Evolutionary conservation across 1,140 invertebrate species (phyloP), one percentile per base, ranked within the genome.

Genomic region (Pachypsylla venusta): DNA sequence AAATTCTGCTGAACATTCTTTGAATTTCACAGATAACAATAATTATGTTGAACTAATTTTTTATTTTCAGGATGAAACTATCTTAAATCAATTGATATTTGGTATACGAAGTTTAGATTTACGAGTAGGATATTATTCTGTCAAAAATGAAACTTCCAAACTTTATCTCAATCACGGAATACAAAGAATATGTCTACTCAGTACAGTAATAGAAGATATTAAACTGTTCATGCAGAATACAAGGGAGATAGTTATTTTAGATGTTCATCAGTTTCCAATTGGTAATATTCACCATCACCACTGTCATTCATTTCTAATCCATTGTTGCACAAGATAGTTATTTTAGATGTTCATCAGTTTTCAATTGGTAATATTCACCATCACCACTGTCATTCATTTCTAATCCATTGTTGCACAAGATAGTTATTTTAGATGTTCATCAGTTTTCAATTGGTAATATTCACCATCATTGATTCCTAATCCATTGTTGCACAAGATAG

Each of bases 331-430:
- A n/a, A n/a, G n/a, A 79, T 82, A 60, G 70, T 82, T 2, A 77
- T 82, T 20, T 72, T 82, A 60, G 80, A 81, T 57, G 68, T 82
- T 25, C 81, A 81, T 60, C 74, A 77, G 63, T 81, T 81, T 68
- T 77, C 78, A 12, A 68, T 76, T 26, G 79, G 78, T 77, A 53
- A 66, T n/a, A n/a, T n/a, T n/a, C n/a, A n/a, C n/a, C n/a, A n/a
- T n/a, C n/a, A n/a, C n/a, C n/a, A n/a, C n/a, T n/a, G n/a, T n/a
- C n/a, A n/a, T n/a, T n/a, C n/a, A n/a, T n/a, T n/a, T n/a, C n/a
- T n/a, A n/a, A n/a, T n/a, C n/a, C n/a, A n/a, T n/a, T n/a, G n/a
- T n/a, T n/a, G n/a, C n/a, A n/a, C n/a, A n/a, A n/a, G n/a, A n/a
- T n/a, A n/a, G n/a, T n/a, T n/a, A n/a, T n/a, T n/a, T n/a, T n/a